Evolutionary conservation across 2,888 invertebrate genomes (phyloP), one percentile per base, ranked within the genome.

Genomic region (Ennomos quercinarius): DNA sequence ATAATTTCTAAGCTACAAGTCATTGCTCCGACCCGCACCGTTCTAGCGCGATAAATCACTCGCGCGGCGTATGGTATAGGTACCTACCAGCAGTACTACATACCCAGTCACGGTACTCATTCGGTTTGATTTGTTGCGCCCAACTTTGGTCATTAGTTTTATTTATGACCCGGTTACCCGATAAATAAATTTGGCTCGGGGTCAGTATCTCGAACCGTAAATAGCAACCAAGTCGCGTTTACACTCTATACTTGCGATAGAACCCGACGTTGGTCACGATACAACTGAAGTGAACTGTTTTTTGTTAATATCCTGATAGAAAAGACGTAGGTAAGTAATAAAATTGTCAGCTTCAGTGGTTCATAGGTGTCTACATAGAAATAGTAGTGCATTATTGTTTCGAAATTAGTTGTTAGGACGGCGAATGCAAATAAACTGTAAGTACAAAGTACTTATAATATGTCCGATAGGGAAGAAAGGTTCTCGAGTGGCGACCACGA

Each of bases 51-150:
- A 57, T 57, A 49, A 57, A 57, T 57, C 57, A 46, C 10, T 48
- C 13, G 10, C 11, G 42, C 9, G 37, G 12, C 13, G 8, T 42
- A 27, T 17, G 44, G 1, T 46, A 43, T 10, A 44, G 13, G 34
- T 11, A 42, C 13, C 27, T 6, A 36, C 17, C 27, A 13, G 37
- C 36, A 37, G 46, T 39, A 39, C 27, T 36, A 37, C 52, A 44
- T 47, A 17, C 56, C 61, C 39, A 61, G 64, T 64, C 63, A 58
- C 68, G 66, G 68, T 63, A 64, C 68, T 66, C 64, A 58, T 68
- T 65, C 54, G 36, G 55, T 64, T 61, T 70, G 68, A 70, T 68
- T 68, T 66, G 68, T 68, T 53, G 58, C 52, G 42, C 27, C 43
- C 56, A 39, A 39, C 61, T 52, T 53, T 17, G 52, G 61, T 59